Evolutionary conservation across 1,140 invertebrate genomes (phyloP), one percentile per base, ranked within the genome.

Genomic region (Brachionus asplanchnoidis): DNA sequence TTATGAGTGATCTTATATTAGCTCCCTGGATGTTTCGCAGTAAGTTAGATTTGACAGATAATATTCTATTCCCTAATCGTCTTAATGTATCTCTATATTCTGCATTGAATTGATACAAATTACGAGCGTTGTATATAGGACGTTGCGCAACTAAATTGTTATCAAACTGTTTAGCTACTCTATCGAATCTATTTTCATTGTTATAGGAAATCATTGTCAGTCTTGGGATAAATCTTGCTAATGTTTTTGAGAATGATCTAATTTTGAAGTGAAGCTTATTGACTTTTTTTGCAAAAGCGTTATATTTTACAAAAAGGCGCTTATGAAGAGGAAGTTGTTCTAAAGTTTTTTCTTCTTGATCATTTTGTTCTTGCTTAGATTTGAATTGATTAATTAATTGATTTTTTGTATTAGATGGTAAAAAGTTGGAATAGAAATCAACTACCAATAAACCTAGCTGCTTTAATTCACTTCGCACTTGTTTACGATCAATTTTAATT

Each of bases 51-150:
- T 82, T 82, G 1, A 65, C 17, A 3, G 79, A 65, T 17, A 82
- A 23, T 5, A 65, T 23, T 82, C 79, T 17, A 28, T 82, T 68
- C 12, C 50, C 50, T 20, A 82, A 44, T 12, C 46, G 6, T 50
- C 73, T 77, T 17, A 77, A 32, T 8, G 4, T 26, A 44, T 60
- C 79, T 82, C 79, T 82, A 60, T 82, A 82, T 65, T 82, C 79
- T 36, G 53, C 65, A 68, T 82, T 82, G 1, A 82, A 82, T 66
- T 82, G 79, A 36, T 82, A 82, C 9, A 82, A 44, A 65, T 60
- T 82, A 5, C 53, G 50, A 12, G 79, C 50, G 14, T 82, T 65
- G 12, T 82, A 36, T 2, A 44, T 9, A 0, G 65, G 79, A 26
- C 53, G 20, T 40, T 20, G 7, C 8, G 53, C 50, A 14, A 82